Percentiles rank a stretch among this genome's conserved stretches.
phyloP scores from a whole-genome alignment of 2,113 vertebrate genomes.

The Corvus hawaiiensis region DNA sequence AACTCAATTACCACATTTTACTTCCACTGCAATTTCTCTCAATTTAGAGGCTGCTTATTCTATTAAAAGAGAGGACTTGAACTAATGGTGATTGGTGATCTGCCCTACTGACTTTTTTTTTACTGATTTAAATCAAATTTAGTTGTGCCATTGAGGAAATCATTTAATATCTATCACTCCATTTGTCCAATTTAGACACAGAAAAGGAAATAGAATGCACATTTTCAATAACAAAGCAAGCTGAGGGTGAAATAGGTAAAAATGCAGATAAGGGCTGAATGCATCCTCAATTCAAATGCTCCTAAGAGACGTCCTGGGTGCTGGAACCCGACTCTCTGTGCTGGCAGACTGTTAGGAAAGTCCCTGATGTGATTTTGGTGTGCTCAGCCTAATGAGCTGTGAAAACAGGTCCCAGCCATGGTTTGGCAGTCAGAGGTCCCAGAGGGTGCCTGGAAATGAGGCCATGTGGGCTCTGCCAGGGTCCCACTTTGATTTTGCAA shows the following conservation, averaged over 20 bases:
- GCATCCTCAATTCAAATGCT: background rate
- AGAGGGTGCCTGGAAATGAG: background rate
- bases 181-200: background rate
- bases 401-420: background rate
- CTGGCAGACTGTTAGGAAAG: background rate
- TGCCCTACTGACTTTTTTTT: background rate
- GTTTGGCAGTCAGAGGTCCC: background rate
- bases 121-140: conserved; percentile 21
- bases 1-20: conserved; percentile 26
- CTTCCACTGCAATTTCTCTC: conserved; percentile 42
- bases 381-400: background rate
- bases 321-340: background rate
- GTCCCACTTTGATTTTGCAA: background rate
- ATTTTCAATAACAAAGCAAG: background rate
- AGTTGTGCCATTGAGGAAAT: background rate
- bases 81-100: conserved; percentile 41
- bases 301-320: background rate
- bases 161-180: conserved; percentile 19
- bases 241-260: background rate
- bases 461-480: background rate
- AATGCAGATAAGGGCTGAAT: background rate
- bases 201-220: background rate
- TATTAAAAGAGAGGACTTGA: conserved; percentile 9
- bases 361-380: background rate
- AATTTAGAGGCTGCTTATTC: conserved; percentile 36